Evolutionary conservation across 2,113 vertebrate genomes (phyloP), one percentile per base, ranked within the genome.

Genomic region (Sturnira hondurensis): DNA sequence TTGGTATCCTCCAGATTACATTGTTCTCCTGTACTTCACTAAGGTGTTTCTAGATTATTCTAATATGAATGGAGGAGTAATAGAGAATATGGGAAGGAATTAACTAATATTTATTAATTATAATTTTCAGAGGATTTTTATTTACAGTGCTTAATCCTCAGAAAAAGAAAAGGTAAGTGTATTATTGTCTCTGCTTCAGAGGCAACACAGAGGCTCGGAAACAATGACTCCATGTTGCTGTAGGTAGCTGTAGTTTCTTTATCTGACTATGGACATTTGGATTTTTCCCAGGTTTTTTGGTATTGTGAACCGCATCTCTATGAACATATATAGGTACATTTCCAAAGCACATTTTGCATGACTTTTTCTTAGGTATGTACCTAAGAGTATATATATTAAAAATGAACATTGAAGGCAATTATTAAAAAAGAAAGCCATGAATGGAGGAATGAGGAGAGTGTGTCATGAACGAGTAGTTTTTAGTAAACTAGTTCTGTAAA

Each of bases 381-480:
- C 10, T 38, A 82, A 77, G 26, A 67, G 12, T 61, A 43, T 76
- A 41, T 33, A 28, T 81, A 31, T 58, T 91, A 17, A 94, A 95
- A 70, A 58, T 88, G 15, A 54, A 31, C 14, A 47, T 20, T 85
- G 61, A 91, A 83, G 28, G 13, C 6, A 65, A n/a, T 81, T 70
- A 36, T 63, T 94, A 24, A 8, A 77, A 87, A 43, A 5, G 43
- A 43, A 5, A 38, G 12, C 7, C 43, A 65, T 36, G 12, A 20
- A 61, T 68, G 38, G 43, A 85, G 20, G 15, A 88, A 63, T 77
- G 61, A 68, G 73, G 14, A 71, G 8, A 93, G 6, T 31, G 3
- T 91, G 38, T 91, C 85, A 86, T 31, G 28, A 88, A 68, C 7
- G 17, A 82, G 22, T 93, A 70, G 84, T 89, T 93, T 92, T 87